Evolutionary conservation across 2,888 invertebrate species (phyloP).

Genomic region (Oscheius sp.): DNA sequence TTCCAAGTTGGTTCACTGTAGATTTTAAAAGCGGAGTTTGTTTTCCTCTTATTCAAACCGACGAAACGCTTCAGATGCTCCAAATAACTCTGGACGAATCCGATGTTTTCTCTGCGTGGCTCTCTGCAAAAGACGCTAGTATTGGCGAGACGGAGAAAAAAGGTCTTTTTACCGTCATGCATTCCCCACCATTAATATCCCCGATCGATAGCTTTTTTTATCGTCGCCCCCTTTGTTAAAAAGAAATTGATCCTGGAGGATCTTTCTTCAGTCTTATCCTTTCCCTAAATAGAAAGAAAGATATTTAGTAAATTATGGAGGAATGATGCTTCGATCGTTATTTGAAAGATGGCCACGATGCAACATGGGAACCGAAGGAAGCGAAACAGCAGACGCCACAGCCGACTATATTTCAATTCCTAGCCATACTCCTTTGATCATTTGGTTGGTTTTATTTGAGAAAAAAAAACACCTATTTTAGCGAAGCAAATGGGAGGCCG

Average conservation of each 20-base stretch:
- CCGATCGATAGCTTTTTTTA: too few species aligned
- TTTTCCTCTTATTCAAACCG: slow-evolving; percentile 38
- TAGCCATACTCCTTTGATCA: slow-evolving; percentile 92
- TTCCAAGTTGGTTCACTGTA: slow-evolving; percentile 98
- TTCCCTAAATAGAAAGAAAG: too few species aligned
- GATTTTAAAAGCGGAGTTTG: slow-evolving; percentile 95
- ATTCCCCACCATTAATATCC: neutral
- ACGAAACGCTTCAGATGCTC: slow-evolving; percentile 80
- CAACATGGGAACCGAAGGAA: slow-evolving; percentile 33
- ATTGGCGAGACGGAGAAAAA: slow-evolving; percentile 82
- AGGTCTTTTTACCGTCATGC: slow-evolving; percentile 33
- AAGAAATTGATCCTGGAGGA: too few species aligned
- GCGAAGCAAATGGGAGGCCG: slow-evolving; percentile 93
- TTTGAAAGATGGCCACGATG: slow-evolving; percentile 85
- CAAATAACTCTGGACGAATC: slow-evolving; percentile 97
- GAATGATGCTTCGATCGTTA: slow-evolving; percentile 88
- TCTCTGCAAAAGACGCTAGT: slow-evolving; percentile 92
- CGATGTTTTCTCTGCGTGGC: slow-evolving; percentile 98
- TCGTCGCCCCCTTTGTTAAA: too few species aligned
- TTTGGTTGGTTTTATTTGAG: slow-evolving; percentile 76
- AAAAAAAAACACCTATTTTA: slow-evolving; percentile 70
- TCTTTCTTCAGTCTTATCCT: too few species aligned
- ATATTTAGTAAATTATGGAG: slow-evolving; percentile 87
- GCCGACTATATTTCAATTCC: slow-evolving; percentile 82
- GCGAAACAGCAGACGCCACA: slow-evolving; percentile 39